Evolutionary conservation across 2,797 vertebrate genomes (phyloP).

Genomic region (Crypturellus tataupa): DNA sequence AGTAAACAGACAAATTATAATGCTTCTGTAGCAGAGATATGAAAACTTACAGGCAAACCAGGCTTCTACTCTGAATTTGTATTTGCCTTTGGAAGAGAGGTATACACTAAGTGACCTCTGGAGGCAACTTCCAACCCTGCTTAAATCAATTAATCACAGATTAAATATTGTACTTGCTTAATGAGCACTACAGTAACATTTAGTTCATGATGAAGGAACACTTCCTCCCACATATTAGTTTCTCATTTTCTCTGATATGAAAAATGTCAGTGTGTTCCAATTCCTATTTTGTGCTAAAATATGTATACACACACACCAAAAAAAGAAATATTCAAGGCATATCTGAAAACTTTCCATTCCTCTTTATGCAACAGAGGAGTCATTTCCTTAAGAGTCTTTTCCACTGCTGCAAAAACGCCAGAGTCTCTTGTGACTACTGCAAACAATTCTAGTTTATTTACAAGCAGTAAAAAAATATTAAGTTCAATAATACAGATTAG

Average conservation of each 20-base stretch:
- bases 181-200: not conserved
- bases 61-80: not conserved
- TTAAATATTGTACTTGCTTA: not conserved
- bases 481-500: not conserved
- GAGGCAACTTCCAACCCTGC: not conserved
- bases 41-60: not conserved
- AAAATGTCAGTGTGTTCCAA: not conserved
- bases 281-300: not conserved
- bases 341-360: not conserved
- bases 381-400: not conserved
- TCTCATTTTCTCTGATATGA: not conserved
- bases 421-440: not conserved
- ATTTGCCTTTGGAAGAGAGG: not conserved
- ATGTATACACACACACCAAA: not conserved
- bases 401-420: not conserved
- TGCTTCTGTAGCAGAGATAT: not conserved
- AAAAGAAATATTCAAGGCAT: not conserved
- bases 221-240: not conserved
- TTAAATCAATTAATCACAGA: slow-evolving; percentile 18
- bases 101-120: not conserved
- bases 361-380: not conserved
- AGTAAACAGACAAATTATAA: not conserved
- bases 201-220: not conserved
- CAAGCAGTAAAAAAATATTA: not conserved
- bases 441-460: not conserved